Conservation (phyloP, 2,797 vertebrate genomes). For the Dicrostonyx torquatus region DNA sequence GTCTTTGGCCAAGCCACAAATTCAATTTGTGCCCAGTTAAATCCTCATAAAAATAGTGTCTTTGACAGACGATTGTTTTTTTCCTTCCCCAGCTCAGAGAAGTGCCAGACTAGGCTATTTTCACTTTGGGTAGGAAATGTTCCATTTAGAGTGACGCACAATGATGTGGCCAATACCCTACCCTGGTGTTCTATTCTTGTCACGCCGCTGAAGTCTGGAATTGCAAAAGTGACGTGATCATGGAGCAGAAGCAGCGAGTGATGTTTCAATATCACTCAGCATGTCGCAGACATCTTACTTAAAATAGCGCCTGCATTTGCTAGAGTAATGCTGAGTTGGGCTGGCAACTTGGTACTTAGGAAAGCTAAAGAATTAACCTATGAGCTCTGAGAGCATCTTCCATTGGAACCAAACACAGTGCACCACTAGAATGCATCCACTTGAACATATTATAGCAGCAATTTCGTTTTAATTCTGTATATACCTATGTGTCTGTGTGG, state of each 20-base stretch:
- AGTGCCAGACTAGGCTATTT: conserved; percentile 75
- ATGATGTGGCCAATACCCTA: conserved; percentile 49
- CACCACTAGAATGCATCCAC: background rate
- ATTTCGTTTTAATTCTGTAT: background rate
- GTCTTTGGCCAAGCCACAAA: conserved; percentile 72
- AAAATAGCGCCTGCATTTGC: background rate
- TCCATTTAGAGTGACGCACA: conserved; percentile 70
- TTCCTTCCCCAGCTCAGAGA: conserved; percentile 69
- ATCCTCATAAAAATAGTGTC: conserved; percentile 77
- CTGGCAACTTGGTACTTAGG: background rate
- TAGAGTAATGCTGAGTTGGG: background rate
- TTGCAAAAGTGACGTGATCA: background rate
- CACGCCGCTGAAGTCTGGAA: background rate
- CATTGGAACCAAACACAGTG: background rate
- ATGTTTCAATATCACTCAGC: background rate
- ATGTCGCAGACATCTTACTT: background rate
- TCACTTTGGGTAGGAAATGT: conserved; percentile 79
- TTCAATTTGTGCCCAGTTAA: conserved; percentile 73
- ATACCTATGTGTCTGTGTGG: background rate
- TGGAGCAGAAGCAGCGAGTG: conserved; percentile 32
- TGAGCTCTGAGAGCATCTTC: background rate
- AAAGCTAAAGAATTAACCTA: background rate
- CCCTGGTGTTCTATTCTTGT: conserved; percentile 62
- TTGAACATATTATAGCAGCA: background rate
- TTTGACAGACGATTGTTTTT: conserved; percentile 80